Conservation (phyloP, 2,888 invertebrate genomes). For the Diadromus collaris region DNA sequence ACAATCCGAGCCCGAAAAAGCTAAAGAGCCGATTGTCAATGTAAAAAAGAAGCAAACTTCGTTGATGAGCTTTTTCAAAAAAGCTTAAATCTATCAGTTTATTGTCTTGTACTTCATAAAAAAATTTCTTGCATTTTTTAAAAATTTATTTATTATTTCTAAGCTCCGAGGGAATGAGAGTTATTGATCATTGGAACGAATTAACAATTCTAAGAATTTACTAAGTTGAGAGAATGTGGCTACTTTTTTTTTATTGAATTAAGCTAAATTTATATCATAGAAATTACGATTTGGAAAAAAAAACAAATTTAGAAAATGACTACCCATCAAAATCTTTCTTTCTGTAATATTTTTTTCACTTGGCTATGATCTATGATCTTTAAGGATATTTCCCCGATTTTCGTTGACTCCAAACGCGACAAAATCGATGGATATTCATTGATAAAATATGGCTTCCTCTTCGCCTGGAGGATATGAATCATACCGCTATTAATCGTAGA, state of each 20-base stretch:
- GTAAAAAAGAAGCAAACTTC: constrained; percentile 71
- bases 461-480: constrained; percentile 44
- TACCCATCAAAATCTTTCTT: neutral
- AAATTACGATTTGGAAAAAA: no score
- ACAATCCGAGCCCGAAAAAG: constrained; percentile 57
- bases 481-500: constrained; percentile 40
- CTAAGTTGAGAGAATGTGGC: neutral
- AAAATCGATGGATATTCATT: neutral
- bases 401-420: neutral
- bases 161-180: neutral
- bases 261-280: no score
- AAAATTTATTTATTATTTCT: neutral
- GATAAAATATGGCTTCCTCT: neutral
- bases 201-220: neutral
- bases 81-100: constrained; percentile 64
- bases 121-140: neutral
- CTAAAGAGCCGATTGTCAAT: constrained; percentile 63
- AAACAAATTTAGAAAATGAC: neutral
- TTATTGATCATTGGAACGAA: neutral
- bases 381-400: neutral
- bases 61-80: constrained; percentile 77
- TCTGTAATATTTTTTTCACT: neutral
- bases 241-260: neutral
- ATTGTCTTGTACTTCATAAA: constrained; percentile 5
- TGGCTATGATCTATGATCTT: neutral